These are phyloP conservation scores for Helicoverpa assulta DNA, from an alignment of 2,888 invertebrate genomes.

Conservation along the genomic window DNA sequence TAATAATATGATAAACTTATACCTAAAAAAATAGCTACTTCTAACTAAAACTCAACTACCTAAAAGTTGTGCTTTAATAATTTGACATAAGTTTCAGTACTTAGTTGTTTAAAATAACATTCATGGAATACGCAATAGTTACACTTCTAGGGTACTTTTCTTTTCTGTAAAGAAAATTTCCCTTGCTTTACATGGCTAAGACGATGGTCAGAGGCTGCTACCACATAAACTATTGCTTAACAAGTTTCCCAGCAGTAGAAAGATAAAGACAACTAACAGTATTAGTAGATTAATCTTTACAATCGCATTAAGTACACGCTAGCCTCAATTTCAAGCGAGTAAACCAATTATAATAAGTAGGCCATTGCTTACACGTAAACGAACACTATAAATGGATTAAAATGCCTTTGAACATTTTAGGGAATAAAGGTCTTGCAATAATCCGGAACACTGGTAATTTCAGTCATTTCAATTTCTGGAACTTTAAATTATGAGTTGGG, in stretches of 20 bases:
- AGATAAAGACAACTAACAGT: conserved; percentile 33
- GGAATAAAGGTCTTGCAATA: conserved; percentile 20
- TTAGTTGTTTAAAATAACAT: too few species aligned
- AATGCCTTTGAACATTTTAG: conserved; percentile 33
- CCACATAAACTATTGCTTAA: too few species aligned
- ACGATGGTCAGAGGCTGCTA: too few species aligned
- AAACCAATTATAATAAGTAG: conserved; percentile 66
- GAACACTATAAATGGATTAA: conserved; percentile 52
- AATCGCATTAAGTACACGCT: conserved; percentile 61
- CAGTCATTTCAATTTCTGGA: conserved; percentile 8
- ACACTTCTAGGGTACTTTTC: too few species aligned
- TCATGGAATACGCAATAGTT: too few species aligned
- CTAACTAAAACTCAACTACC: too few species aligned
- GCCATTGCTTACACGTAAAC: conserved; percentile 44
- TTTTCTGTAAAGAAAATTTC: too few species aligned
- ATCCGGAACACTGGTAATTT: conserved; percentile 20
- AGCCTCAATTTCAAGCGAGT: conserved; percentile 59
- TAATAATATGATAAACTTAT: too few species aligned
- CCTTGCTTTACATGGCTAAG: too few species aligned
- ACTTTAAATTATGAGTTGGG: background rate
- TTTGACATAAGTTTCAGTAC: too few species aligned
- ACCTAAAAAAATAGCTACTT: too few species aligned
- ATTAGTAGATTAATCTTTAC: conserved; percentile 59
- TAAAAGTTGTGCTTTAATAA: too few species aligned
- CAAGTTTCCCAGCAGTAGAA: conserved; percentile 13